Percentiles rank a stretch among this genome's conserved stretches.
phyloP scores from a whole-genome alignment of 2,888 invertebrate species.

The Epinotia demarniana region DNA sequence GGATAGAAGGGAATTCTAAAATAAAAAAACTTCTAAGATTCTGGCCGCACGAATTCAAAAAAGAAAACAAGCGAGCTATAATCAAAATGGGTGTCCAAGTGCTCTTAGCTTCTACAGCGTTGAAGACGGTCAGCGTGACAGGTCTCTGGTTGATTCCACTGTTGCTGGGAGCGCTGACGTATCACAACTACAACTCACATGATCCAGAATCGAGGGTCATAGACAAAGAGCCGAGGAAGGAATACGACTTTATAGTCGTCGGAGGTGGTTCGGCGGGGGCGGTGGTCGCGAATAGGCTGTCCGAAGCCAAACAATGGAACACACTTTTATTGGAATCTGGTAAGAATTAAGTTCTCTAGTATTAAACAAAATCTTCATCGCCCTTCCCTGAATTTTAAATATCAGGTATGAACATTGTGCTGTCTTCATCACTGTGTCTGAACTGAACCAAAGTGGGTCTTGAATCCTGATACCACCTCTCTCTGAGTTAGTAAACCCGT shows the following conservation, averaged over 20 bases:
- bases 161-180: constrained; percentile 91
- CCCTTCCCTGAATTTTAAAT: too few relatives aligned
- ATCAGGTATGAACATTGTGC: too few relatives aligned
- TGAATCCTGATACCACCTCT: not conserved
- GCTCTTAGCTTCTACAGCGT: constrained; percentile 90
- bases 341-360: constrained; percentile 53
- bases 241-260: constrained; percentile 93
- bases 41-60: constrained; percentile 30
- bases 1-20: not conserved
- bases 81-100: constrained; percentile 89
- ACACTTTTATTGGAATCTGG: constrained; percentile 91
- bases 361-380: not conserved
- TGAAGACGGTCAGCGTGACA: constrained; percentile 91
- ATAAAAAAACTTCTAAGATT: constrained; percentile 48
- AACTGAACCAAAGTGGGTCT: not conserved
- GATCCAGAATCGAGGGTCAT: constrained; percentile 92
- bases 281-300: constrained; percentile 92
- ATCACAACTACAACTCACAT: constrained; percentile 90
- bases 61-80: constrained; percentile 55
- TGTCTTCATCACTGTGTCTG: not conserved
- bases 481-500: too few relatives aligned
- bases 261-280: constrained; percentile 96
- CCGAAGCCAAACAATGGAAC: constrained; percentile 90
- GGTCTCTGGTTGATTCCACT: constrained; percentile 94
- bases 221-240: constrained; percentile 88